Evolutionary conservation across 2,113 vertebrate species (phyloP), one percentile per base, ranked within the genome.

Genomic region (Lepus europaeus): DNA sequence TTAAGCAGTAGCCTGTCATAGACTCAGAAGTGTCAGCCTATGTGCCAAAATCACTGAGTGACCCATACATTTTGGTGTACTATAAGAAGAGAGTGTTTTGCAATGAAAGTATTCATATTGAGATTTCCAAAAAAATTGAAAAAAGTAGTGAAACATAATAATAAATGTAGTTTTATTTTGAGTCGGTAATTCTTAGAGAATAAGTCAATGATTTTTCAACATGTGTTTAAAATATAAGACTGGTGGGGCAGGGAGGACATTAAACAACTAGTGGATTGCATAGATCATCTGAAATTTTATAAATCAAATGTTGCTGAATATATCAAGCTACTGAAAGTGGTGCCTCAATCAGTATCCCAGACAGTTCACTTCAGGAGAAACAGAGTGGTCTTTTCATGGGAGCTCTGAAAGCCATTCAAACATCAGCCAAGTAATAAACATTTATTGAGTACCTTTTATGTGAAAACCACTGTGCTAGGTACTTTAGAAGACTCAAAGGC

Each of bases 151-250:
- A 95, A 92, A 87, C 27, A 64, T 85, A 94, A 72, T 17, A 19
- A 16, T 59, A 45, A 77, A 63, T 59, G 27, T 86, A 89, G 31
- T 95, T 96, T 97, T 96, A 88, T 94, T 96, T 90, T 86, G 36
- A 72, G 39, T 90, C 53, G 49, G 14, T 92, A 76, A 92, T 85
- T 89, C 61, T 95, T 87, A 82, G 66, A 96, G 68, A 91, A 81
- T 81, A 91, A 84, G 9, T 94, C 77, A 93, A 87, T 90, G 59
- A 59, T 64, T 89, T 92, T 93, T 78, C 66, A 72, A 13, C n/a
- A 10, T 66, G 27, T 85, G 45, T 77, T 69, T 92, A 77, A 96
- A 85, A 90, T 92, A 49, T 76, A 66, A 89, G 94, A 27, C 25
- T 70, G 53, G 1, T n/a, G 27, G 31, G 22, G 29, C 23, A 2